A percentile compares a stretch with the other conserved stretches of the same genome.
These are phyloP conservation scores for Neofelis nebulosa DNA, from an alignment of 2,113 vertebrate species.

Conservation along the genomic window DNA sequence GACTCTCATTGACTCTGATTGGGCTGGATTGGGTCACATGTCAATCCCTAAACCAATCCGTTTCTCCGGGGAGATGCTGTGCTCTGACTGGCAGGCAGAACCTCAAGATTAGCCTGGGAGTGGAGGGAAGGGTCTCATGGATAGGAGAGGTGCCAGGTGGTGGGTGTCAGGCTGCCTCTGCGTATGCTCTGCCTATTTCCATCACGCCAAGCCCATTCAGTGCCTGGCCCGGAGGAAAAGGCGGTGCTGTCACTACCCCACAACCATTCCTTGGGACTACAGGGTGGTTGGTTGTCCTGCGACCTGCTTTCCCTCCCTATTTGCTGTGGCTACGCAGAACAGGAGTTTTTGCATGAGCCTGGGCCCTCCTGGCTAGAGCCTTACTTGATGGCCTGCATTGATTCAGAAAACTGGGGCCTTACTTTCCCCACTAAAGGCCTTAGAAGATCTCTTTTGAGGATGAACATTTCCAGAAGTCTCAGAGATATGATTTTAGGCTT, in stretches of 20 bases:
- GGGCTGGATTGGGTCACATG: not conserved
- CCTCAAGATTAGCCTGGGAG: not conserved
- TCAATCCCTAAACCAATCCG: not conserved
- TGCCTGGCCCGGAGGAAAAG: no score
- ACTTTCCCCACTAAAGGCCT: not conserved
- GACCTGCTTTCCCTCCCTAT: rapidly evolving
- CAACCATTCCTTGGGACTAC: not conserved
- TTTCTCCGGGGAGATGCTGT: not conserved
- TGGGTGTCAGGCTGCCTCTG: not conserved
- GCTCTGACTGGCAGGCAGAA: not conserved
- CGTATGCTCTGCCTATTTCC: no score
- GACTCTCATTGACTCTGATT: not conserved
- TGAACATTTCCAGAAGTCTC: not conserved
- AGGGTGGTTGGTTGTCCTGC: not conserved
- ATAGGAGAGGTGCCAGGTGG: not conserved
- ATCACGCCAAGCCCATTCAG: not conserved
- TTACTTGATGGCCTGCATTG: not conserved
- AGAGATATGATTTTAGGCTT: not conserved
- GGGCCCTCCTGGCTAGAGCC: not conserved
- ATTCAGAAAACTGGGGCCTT: not conserved
- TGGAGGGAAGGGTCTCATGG: rapidly evolving
- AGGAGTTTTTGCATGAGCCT: not conserved
- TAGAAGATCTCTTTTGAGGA: not conserved
- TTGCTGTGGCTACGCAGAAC: not conserved
- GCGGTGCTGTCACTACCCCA: not conserved